Percentiles rank a stretch among this genome's conserved stretches.
phyloP scores from a whole-genome alignment of 1,140 invertebrate species.

The Drosophila kepulauana region DNA sequence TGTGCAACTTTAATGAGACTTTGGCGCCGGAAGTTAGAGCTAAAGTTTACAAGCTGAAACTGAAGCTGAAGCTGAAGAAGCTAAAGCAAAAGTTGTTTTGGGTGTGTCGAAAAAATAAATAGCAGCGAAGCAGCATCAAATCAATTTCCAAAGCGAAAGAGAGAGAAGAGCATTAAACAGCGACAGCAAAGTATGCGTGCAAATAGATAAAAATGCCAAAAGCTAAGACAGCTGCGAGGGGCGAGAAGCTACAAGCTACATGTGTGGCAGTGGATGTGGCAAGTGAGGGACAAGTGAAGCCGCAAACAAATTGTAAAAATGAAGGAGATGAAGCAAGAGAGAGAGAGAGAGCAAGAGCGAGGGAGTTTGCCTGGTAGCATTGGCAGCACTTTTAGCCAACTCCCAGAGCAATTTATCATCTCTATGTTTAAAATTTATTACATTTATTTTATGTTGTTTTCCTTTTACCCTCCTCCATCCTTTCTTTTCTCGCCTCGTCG shows the following conservation, averaged over 20 bases:
- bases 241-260: not conserved
- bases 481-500: not conserved
- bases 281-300: constrained; percentile 57
- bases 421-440: constrained; percentile 84
- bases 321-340: constrained; percentile 33
- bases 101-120: constrained; percentile 23
- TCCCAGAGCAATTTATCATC: constrained; percentile 82
- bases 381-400: constrained; percentile 72
- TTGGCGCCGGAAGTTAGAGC: not conserved
- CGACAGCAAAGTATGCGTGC: constrained; percentile 66
- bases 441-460: constrained; percentile 81
- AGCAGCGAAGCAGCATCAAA: constrained; percentile 48
- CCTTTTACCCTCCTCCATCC: constrained; percentile 2
- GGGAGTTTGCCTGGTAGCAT: constrained; percentile 26
- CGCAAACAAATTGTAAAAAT: constrained; percentile 82
- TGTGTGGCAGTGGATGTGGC: constrained; percentile 26
- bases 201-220: constrained; percentile 76
- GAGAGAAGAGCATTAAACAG: constrained; percentile 62
- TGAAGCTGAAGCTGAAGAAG: not conserved
- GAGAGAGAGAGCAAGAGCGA: not conserved
- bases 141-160: constrained; percentile 66
- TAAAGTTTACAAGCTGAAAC: constrained; percentile 21
- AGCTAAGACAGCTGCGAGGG: not conserved
- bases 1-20: constrained; percentile 58
- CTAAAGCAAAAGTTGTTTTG: constrained; percentile 43